Conservation (phyloP, 2,888 invertebrate genomes). For the Pasiphila rectangulata region DNA sequence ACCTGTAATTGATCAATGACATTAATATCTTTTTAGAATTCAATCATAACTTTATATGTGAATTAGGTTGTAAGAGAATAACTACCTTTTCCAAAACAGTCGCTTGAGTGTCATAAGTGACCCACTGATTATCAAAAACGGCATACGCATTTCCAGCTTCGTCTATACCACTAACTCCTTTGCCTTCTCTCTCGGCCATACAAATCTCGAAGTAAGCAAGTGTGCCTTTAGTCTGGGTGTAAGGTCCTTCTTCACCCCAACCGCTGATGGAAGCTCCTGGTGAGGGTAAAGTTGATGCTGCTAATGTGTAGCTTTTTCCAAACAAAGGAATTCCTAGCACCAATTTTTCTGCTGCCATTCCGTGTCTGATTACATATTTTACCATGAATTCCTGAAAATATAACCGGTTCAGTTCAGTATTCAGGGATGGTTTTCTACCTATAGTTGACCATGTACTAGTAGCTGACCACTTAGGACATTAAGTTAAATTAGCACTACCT, state of each 20-base stretch:
- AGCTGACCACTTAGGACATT: too few species aligned
- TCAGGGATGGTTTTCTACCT: too few species aligned
- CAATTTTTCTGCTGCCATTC: conserved; percentile 84
- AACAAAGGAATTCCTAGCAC: conserved; percentile 87
- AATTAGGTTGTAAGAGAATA: neutral
- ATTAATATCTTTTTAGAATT: neutral
- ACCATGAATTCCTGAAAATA: conserved; percentile 84
- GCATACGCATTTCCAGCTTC: conserved; percentile 84
- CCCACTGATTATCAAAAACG: conserved; percentile 88
- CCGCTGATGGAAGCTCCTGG: conserved; percentile 82
- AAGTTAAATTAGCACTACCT: too few species aligned
- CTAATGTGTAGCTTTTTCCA: conserved; percentile 86
- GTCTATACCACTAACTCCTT: conserved; percentile 79
- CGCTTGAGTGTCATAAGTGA: conserved; percentile 87
- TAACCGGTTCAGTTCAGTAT: too few species aligned
- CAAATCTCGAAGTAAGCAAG: conserved; percentile 87
- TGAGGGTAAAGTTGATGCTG: conserved; percentile 70
- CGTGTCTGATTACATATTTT: conserved; percentile 83
- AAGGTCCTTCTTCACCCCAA: conserved; percentile 83
- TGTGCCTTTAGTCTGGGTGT: conserved; percentile 85
- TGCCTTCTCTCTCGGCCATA: conserved; percentile 79
- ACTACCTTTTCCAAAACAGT: conserved; percentile 84
- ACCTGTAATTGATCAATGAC: conserved; percentile 56
- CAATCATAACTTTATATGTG: neutral
- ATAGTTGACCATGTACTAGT: too few species aligned